Conservation (phyloP, 2,113 vertebrate genomes). For the Vimba vimba region DNA sequence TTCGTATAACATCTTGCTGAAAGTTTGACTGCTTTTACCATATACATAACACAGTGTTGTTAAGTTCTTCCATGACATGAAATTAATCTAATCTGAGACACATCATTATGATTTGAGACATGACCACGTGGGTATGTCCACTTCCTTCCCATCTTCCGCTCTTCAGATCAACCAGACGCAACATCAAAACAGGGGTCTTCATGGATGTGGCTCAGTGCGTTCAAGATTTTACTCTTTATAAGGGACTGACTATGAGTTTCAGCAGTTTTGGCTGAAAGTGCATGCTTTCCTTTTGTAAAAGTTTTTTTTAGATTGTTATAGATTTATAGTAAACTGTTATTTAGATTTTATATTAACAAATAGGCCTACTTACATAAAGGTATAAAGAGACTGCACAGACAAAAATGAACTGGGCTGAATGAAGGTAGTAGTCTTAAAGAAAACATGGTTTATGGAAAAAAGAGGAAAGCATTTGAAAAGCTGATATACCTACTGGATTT, state of each 20-base stretch:
- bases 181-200: neutral
- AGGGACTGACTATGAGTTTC: neutral
- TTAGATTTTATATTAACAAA: neutral
- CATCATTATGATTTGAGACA: neutral
- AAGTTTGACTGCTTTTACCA: neutral
- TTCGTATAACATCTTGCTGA: neutral
- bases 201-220: neutral
- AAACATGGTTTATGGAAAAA: neutral
- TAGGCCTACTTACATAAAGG: neutral
- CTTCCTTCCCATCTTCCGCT: neutral
- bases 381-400: neutral
- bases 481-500: conserved; percentile 25
- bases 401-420: neutral
- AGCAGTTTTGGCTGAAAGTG: neutral
- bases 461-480: neutral
- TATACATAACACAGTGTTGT: neutral
- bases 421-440: neutral
- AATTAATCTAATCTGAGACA: neutral
- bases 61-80: neutral
- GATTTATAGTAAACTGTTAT: no score
- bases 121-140: neutral
- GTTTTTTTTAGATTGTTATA: neutral
- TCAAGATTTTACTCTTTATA: neutral
- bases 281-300: neutral
- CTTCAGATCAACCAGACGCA: neutral